Base-by-base conservation (phyloP, 1,140 invertebrate genomes). In the Arctopsyche grandis region DNA sequence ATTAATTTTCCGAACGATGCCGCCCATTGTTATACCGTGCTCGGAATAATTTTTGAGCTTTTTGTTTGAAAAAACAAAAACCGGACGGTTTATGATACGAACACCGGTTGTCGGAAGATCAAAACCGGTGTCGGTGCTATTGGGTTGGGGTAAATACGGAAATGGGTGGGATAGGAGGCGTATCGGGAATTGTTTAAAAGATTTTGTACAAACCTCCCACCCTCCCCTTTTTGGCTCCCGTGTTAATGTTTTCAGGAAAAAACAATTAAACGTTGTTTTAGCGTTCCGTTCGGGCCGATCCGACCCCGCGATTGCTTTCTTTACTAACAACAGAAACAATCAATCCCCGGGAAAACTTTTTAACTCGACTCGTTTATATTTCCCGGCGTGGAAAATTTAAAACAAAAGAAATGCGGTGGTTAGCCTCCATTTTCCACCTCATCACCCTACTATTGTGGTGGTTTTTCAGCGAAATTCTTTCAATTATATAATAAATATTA, bases 251-350 rank as follows among this genome's bases (percentile, higher is more conserved):
- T 70, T 52, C 1, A n/a, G 69, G 69, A 48, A 9, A 52, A 56
- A 74, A 74, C 71, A 74, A 74, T 74, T 56, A 74, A 74, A 56
- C 22, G 71, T 56, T 56, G 71, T 74, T 74, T 74, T 74, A 48
- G 46, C 71, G 21, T 70, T 70, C 24, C 63, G 63, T 66, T 66
- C 21, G 22, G 24, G 63, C 16, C 12, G 69, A 70, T 46, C 43
- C 43, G 26, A 46, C 43, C n/a, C 43, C 70, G 70, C 43, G 71
- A 74, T 74, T 56, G 71, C 71, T 74, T 74, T 74, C 71, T 46
- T 56, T 74, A 24, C 71, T 26, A 74, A 56, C 71, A 70, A 70
- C 69, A 70, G 71, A 48, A 74, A 26, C 71, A 74, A 56, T 74
- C 71, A 56, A 74, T 74, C 70, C 10, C 12, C 44, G 46, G 46